Evolutionary conservation across 2,888 invertebrate species (phyloP), one percentile per base, ranked within the genome.

Genomic region (Trichogramma evanescens): DNA sequence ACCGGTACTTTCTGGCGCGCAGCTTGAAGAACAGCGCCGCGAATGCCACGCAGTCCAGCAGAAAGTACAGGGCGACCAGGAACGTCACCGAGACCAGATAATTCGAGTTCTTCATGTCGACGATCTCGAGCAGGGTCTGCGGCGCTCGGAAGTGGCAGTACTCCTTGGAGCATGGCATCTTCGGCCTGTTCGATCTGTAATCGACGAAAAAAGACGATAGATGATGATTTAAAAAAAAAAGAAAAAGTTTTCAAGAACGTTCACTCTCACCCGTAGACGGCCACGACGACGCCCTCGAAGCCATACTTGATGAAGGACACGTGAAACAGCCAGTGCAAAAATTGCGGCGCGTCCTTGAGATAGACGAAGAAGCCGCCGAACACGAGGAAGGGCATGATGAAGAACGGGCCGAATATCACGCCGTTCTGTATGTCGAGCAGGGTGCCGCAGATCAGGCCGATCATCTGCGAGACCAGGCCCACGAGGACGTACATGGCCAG

Each of bases 311-410:
- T 81, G 76, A 93, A 95, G 0, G 95, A 95, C 43, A 88, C 78
- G 73, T 95, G 89, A 70, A 95, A 93, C 42, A 95, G 69, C 93
- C 94, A 95, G 51, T 86, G 86, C 66, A 93, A 80, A 70, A 85
- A 86, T 0, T 79, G 77, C 6, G 92, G 93, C 2, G 93, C 89
- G 69, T 94, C 92, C 68, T 84, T 84, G 68, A 90, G 83, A 70
- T 88, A 89, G 1, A 96, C 86, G 75, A 96, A 95, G 80, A 95
- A 95, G 5, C 96, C 96, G 58, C 93, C 93, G 80, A 96, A 95
- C 68, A 93, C 83, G 39, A 91, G 84, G 73, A 95, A 93, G 0
- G 96, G 95, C 76, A 92, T 85, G 65, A 91, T 86, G 70, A 89
- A 85, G 66, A 95, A 86, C 6, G 95, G 93, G 5, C 95, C 96